phyloP scores from a whole-genome alignment of 2,113 vertebrate genomes.

The Antigone vipio region DNA sequence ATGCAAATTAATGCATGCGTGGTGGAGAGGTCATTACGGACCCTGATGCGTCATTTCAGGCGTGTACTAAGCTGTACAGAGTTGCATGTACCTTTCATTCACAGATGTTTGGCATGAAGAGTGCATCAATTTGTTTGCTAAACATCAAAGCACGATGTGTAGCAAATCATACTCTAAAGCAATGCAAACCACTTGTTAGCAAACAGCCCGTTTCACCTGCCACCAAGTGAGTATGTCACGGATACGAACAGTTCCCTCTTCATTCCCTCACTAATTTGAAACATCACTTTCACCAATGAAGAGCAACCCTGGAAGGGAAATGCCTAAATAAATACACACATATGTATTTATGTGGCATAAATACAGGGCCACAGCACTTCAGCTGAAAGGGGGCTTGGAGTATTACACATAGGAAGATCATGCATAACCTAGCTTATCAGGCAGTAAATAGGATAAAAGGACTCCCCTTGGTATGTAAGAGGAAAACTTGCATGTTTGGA shows the following conservation, averaged over 20 bases:
- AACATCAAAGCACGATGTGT: not conserved
- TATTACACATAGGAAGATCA: not conserved
- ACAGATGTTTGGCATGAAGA: slow-evolving; percentile 37
- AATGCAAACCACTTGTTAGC: slow-evolving; percentile 30
- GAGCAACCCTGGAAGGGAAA: not conserved
- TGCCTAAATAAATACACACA: no score
- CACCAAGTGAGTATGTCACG: slow-evolving; percentile 58
- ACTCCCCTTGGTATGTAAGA: not conserved
- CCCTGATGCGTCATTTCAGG: slow-evolving; percentile 25
- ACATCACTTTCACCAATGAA: not conserved
- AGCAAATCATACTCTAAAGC: slow-evolving; percentile 7
- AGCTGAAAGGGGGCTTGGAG: not conserved
- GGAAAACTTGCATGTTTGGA: not conserved
- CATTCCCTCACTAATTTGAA: slow-evolving; percentile 29
- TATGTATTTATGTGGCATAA: not conserved
- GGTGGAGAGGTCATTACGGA: slow-evolving; percentile 25
- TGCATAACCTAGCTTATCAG: not conserved
- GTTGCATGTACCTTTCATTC: slow-evolving; percentile 8
- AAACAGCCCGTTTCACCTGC: not conserved
- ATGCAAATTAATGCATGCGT: slow-evolving; percentile 46
- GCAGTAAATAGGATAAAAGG: not conserved
- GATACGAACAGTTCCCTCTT: not conserved
- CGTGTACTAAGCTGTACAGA: not conserved
- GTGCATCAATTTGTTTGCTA: not conserved
- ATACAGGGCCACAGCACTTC: not conserved